phyloP scores from a whole-genome alignment of 2,888 invertebrate genomes.

The Ashinkailepas kermadecensis region DNA sequence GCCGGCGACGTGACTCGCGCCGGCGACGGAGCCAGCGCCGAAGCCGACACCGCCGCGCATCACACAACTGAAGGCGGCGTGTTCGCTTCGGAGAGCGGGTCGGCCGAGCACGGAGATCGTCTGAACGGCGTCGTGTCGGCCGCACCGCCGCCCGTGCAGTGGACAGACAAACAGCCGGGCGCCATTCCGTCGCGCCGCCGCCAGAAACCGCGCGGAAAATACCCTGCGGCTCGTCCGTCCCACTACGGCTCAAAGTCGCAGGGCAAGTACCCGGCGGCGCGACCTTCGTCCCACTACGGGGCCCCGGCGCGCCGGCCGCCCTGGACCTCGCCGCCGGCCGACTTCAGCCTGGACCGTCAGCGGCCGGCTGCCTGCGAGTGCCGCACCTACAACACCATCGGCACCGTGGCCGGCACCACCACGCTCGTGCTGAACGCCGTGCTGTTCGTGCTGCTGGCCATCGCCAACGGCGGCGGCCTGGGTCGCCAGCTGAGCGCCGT shows the following conservation, averaged over 20 bases:
- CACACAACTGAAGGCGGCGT: not conserved
- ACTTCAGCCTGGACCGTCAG: too few species aligned
- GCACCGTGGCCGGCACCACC: conserved; percentile 4
- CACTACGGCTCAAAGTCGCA: not conserved
- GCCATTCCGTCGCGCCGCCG: not conserved
- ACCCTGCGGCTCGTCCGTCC: not conserved
- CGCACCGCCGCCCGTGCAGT: too few species aligned
- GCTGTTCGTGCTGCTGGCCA: conserved; percentile 8
- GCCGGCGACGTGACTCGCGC: not conserved
- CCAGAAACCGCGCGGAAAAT: not conserved
- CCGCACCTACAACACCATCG: conserved; percentile 13
- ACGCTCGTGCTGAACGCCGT: conserved; percentile 12
- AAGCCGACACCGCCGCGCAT: not conserved
- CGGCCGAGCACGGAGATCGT: too few species aligned
- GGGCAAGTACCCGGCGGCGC: not conserved
- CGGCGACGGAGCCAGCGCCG: not conserved
- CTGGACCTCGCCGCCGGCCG: too few species aligned
- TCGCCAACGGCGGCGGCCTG: conserved; percentile 12
- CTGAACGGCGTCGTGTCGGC: too few species aligned
- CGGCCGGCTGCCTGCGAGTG: not conserved
- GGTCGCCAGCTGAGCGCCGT: not conserved
- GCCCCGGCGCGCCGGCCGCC: not conserved
- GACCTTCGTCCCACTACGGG: not conserved
- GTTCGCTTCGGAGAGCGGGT: too few species aligned
- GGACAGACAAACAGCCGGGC: too few species aligned